These are phyloP conservation scores for Erythrocercus mccallii DNA, from an alignment of 2,113 vertebrate genomes.

Conservation along the genomic window DNA sequence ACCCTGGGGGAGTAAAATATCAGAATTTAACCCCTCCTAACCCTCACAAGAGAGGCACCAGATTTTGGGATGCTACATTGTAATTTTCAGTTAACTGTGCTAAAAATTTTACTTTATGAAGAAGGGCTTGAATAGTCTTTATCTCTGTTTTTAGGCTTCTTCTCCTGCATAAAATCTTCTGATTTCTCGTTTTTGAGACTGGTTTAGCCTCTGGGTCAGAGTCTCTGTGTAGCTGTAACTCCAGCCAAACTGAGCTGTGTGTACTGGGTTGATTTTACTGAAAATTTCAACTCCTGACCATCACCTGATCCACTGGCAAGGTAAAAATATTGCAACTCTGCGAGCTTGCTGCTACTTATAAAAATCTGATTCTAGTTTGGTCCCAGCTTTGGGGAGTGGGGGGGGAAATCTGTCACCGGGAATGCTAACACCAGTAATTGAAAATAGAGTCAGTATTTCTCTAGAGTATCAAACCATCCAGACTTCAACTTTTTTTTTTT, in stretches of 20 bases:
- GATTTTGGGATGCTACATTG: not conserved
- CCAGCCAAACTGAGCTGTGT: not conserved
- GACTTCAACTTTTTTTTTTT: not conserved
- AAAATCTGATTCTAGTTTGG: constrained; percentile 17
- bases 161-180: not conserved
- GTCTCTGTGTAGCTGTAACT: not conserved
- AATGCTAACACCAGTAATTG: not conserved
- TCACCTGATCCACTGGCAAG: not conserved
- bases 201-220: not conserved
- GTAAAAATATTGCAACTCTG: not conserved
- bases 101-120: not conserved
- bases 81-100: not conserved
- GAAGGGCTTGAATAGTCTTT: not conserved
- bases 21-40: not conserved
- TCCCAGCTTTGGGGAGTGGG: not conserved
- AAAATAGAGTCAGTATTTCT: constrained; percentile 62
- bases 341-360: not conserved
- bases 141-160: not conserved
- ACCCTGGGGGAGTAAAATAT: not conserved
- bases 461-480: constrained; percentile 42
- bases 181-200: not conserved
- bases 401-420: not conserved
- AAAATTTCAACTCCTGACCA: not conserved
- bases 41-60: not conserved
- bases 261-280: not conserved